Percentiles rank a stretch among this genome's conserved stretches.
These are phyloP conservation scores for Carabus problematicus DNA, from an alignment of 2,888 invertebrate species.

Conservation along the genomic window DNA sequence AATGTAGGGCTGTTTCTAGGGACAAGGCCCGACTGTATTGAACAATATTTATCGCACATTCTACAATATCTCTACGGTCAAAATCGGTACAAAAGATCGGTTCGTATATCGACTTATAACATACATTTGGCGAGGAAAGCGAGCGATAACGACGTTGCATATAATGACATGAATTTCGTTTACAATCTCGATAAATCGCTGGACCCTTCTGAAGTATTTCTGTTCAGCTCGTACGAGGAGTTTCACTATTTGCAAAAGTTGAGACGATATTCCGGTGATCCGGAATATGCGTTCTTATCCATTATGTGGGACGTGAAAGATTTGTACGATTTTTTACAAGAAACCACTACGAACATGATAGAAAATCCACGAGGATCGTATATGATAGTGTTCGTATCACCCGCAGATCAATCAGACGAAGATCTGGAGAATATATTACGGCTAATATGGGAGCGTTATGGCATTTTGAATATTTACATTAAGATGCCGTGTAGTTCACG, in stretches of 20 bases:
- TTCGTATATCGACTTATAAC: background rate
- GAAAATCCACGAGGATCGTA: constrained; percentile 31
- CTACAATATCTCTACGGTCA: background rate
- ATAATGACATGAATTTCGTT: background rate
- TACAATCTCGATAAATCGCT: background rate
- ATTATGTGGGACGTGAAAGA: constrained; percentile 21
- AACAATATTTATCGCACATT: constrained; percentile 19
- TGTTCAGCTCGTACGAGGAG: background rate
- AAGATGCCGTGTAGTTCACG: constrained; percentile 16
- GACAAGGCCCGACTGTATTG: constrained; percentile 3
- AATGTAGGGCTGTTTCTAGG: constrained; percentile 16
- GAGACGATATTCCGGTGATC: constrained; percentile 17
- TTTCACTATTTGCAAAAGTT: constrained; percentile 13
- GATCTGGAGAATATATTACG: background rate
- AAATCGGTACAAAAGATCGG: background rate
- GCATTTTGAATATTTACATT: constrained; percentile 21
- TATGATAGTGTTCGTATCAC: constrained; percentile 24
- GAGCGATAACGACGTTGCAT: background rate
- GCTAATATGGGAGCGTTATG: constrained; percentile 24
- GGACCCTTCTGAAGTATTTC: background rate
- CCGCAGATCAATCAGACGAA: background rate
- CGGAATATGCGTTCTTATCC: constrained; percentile 8
- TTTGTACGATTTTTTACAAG: constrained; percentile 15
- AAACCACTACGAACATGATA: background rate
- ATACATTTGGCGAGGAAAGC: too few species aligned